Percentiles rank a stretch among this genome's conserved stretches.
Evolutionary conservation across 2,113 vertebrate species (phyloP).

Genomic region (Gracilinanus agilis): DNA sequence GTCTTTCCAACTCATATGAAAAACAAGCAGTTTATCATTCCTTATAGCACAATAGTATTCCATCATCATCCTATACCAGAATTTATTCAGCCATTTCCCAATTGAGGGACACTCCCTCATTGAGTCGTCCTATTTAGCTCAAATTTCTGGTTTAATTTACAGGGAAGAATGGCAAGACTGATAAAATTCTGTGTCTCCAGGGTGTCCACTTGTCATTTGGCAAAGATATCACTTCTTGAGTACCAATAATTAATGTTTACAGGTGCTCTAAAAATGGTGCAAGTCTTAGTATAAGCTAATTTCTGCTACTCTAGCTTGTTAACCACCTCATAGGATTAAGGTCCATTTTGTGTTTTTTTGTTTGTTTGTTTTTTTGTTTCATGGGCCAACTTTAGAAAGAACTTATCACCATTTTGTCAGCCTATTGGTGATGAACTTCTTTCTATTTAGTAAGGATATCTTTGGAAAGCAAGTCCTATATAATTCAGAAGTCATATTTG

Average conservation of each 20-base stretch:
- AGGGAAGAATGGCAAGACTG: background rate
- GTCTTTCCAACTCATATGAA: too few relatives aligned
- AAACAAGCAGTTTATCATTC: too few relatives aligned
- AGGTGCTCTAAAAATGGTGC: background rate
- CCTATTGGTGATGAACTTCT: background rate
- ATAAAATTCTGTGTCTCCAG: background rate
- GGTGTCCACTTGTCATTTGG: background rate
- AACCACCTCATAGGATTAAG: background rate
- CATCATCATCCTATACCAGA: too few relatives aligned
- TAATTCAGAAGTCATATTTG: background rate
- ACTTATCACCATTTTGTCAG: background rate
- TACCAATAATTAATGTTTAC: background rate
- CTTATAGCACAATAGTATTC: too few relatives aligned
- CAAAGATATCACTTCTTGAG: background rate
- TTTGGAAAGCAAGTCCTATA: background rate
- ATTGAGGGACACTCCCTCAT: too few relatives aligned
- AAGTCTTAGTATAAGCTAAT: background rate
- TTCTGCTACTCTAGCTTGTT: background rate
- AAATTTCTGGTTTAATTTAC: background rate
- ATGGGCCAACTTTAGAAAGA: background rate
- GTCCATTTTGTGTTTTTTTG: background rate
- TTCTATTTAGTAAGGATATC: background rate
- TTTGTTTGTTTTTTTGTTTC: too few relatives aligned
- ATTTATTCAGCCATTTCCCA: too few relatives aligned
- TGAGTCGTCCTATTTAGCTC: background rate